Conservation (phyloP, 2,797 vertebrate species). For the Cirrhinus molitorella region DNA sequence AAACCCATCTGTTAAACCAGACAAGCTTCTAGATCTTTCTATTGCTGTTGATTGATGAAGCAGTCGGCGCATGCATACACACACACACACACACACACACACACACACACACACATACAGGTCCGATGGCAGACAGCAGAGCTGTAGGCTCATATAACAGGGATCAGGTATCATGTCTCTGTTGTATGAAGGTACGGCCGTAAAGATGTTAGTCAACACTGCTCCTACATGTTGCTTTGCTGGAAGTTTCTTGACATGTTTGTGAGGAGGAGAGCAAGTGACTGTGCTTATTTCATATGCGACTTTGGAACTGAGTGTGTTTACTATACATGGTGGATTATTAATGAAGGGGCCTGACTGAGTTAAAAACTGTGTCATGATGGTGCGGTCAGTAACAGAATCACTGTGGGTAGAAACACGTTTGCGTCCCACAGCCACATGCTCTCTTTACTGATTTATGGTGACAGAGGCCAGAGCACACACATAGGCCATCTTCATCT, state of each 20-base stretch:
- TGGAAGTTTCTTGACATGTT: conserved; percentile 51
- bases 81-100: conserved; percentile 27
- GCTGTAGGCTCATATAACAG: conserved; percentile 55
- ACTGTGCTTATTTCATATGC: background rate
- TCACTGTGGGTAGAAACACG: conserved; percentile 5
- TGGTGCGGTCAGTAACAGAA: conserved; percentile 31
- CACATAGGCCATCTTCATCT: conserved; percentile 71
- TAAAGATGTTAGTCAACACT: conserved; percentile 54
- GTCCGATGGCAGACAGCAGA: conserved; percentile 55
- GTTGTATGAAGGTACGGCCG: conserved; percentile 49
- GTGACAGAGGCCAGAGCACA: conserved; percentile 69
- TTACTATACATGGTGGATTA: conserved; percentile 26
- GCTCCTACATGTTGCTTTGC: conserved; percentile 35
- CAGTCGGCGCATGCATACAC: background rate
- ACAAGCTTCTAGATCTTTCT: conserved; percentile 57
- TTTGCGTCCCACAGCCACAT: conserved; percentile 33
- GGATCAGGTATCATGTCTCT: conserved; percentile 60
- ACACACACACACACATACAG: conserved; percentile 30
- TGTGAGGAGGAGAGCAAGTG: background rate
- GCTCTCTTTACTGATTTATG: conserved; percentile 73
- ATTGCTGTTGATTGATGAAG: conserved; percentile 34
- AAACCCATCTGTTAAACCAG: conserved; percentile 58
- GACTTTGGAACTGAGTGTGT: conserved; percentile 47
- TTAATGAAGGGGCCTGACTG: conserved; percentile 6
- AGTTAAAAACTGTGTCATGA: conserved; percentile 13